Evolutionary conservation across 2,797 vertebrate genomes (phyloP).

Genomic region (Poecile montanus): DNA sequence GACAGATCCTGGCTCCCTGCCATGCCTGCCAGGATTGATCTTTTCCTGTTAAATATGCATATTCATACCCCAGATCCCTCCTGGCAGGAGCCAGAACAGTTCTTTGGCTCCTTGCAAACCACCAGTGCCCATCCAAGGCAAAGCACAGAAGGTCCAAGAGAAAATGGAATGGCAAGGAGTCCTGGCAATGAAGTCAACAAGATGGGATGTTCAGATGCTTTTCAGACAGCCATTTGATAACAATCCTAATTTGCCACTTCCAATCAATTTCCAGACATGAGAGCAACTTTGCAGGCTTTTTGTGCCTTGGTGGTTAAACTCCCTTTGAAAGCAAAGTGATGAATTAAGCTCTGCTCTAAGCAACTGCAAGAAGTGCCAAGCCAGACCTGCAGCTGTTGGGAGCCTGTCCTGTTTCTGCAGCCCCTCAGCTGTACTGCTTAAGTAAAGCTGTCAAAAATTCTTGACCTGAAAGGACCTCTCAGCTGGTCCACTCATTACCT

Average conservation of each 20-base stretch:
- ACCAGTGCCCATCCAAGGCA: neutral
- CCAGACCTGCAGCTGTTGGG: neutral
- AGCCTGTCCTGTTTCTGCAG: neutral
- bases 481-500: neutral
- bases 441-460: neutral
- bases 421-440: neutral
- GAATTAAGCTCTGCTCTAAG: neutral
- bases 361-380: neutral
- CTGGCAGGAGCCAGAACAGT: neutral
- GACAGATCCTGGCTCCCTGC: neutral
- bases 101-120: neutral
- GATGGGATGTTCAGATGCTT: conserved; percentile 23
- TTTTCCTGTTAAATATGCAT: neutral
- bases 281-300: neutral
- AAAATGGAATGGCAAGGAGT: neutral
- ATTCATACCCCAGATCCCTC: neutral
- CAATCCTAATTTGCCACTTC: conserved; percentile 14
- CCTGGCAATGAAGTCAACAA: conserved; percentile 3
- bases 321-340: neutral
- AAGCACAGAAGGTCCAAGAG: neutral
- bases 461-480: neutral
- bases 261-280: neutral
- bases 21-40: neutral
- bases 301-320: neutral
- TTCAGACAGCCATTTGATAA: conserved; percentile 19